Base-by-base conservation (phyloP, 64 coral and sea anemone species). In the Exaiptasia diaphana region DNA sequence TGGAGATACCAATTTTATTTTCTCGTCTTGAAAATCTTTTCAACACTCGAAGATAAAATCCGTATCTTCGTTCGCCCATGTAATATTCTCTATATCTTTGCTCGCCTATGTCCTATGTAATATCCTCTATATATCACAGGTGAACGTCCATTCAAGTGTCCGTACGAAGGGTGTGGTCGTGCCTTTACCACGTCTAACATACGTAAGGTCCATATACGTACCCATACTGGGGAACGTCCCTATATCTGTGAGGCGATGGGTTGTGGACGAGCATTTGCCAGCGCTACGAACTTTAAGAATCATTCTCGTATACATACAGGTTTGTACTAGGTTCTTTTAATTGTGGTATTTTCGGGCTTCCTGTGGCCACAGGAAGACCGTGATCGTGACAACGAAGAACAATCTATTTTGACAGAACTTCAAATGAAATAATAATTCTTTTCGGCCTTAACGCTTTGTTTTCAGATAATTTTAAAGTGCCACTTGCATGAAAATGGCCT, bases 251-350 rank as follows among this genome's bases (percentile, higher is more conserved):
- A 93, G 22, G 78, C 91, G 23, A 54, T 70, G 0, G 86, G 90
- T 12, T 99, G 95, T 64, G 78, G 83, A 3, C 78, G 89, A 14
- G 91, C 95, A n/a, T 99, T 99, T 71, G 95, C 95, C 54, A 99
- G 95, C 43, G 90, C 95, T 3, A 99, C 95, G 13, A 99, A 99
- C 67, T 99, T 73, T 48, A 99, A 99, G 85, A 99, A 99, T 52
- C 95, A 99, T 50, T 93, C 95, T 26, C 82, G 95, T 67, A 99
- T 99, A 74, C 95, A 99, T 49, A 99, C 95, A 48, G 95, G 90
- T 99, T 65, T n/a, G n/a, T n/a, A n/a, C n/a, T n/a, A 33, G 68
- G 35, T 49, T 1, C 13, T 34, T 29, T 1, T 17, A 11, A 11
- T 26, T 5, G n/a, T 57, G 53, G n/a, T 57, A 0, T 6, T 0